Conservation (phyloP, 1,140 invertebrate genomes). For the Drosophila nigrodunni region DNA sequence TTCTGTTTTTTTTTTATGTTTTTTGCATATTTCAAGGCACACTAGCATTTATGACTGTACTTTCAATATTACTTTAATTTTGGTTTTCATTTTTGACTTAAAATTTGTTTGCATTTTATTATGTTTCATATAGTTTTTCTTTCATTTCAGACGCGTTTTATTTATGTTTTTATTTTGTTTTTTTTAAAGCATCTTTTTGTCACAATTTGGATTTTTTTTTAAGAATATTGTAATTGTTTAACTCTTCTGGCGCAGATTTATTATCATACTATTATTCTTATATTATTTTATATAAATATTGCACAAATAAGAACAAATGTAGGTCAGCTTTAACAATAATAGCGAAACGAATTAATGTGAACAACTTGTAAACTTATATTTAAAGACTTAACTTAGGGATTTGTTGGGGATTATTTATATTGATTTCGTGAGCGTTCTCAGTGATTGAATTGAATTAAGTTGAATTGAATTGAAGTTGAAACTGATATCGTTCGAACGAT, state of each 20-base stretch:
- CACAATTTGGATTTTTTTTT: conserved; percentile 48
- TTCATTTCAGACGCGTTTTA: conserved; percentile 19
- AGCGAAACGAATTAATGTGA: conserved; percentile 69
- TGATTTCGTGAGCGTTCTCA: conserved; percentile 72
- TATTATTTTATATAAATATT: conserved; percentile 73
- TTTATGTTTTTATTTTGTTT: too few relatives aligned
- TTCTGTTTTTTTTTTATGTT: conserved; percentile 42
- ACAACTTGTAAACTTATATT: conserved; percentile 73
- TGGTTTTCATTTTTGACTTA: conserved; percentile 30
- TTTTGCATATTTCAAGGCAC: conserved; percentile 81
- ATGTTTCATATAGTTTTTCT: neutral
- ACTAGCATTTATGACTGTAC: conserved; percentile 82
- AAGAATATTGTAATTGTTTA: conserved; percentile 33
- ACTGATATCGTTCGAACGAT: conserved; percentile 36
- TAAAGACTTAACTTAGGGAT: conserved; percentile 63
- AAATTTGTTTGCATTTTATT: conserved; percentile 7
- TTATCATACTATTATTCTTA: conserved; percentile 56
- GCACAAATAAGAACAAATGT: conserved; percentile 79
- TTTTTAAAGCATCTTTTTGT: conserved; percentile 24
- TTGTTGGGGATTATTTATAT: conserved; percentile 22
- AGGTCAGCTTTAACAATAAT: conserved; percentile 77
- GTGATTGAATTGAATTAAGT: conserved; percentile 61
- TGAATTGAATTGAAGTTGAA: conserved; percentile 47
- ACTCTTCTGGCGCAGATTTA: conserved; percentile 46
- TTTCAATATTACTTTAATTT: conserved; percentile 67